Conservation (phyloP, 2,888 invertebrate genomes). For the Molorchus minor region DNA sequence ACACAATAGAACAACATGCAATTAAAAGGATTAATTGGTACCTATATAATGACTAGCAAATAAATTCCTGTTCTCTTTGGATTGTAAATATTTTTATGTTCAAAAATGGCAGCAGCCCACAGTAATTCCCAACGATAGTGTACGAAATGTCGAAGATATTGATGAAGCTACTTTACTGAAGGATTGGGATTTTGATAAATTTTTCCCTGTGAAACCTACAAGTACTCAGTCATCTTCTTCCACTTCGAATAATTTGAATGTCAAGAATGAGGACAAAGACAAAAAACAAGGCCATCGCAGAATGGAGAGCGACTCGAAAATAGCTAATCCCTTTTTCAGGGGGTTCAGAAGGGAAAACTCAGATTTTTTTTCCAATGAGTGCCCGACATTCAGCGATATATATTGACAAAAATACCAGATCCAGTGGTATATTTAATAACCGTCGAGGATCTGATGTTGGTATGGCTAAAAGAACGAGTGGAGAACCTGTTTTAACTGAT, state of each 20-base stretch:
- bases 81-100: slow-evolving; percentile 38
- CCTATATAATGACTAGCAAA: too few relatives aligned
- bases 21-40: too few relatives aligned
- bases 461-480: slow-evolving; percentile 66
- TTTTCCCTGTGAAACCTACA: slow-evolving; percentile 69
- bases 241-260: slow-evolving; percentile 58
- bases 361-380: slow-evolving; percentile 80
- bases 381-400: slow-evolving; percentile 80
- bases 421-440: slow-evolving; percentile 77
- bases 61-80: slow-evolving; percentile 13
- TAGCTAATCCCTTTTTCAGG: slow-evolving; percentile 76
- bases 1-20: too few relatives aligned
- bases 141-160: slow-evolving; percentile 59
- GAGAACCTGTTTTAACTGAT: slow-evolving; percentile 77
- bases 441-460: slow-evolving; percentile 68
- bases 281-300: slow-evolving; percentile 68
- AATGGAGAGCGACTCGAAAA: slow-evolving; percentile 77
- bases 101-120: slow-evolving; percentile 61
- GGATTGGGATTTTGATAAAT: slow-evolving; percentile 88
- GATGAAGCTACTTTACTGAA: slow-evolving; percentile 83
- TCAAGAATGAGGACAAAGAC: slow-evolving; percentile 55
- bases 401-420: slow-evolving; percentile 66
- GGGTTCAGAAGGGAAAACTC: slow-evolving; percentile 86
- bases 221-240: slow-evolving; percentile 46
- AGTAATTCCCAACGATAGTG: slow-evolving; percentile 60